Percentiles rank a stretch among this genome's conserved stretches.
phyloP scores from a whole-genome alignment of 2,888 invertebrate species.

The Drosophila ustulata region DNA sequence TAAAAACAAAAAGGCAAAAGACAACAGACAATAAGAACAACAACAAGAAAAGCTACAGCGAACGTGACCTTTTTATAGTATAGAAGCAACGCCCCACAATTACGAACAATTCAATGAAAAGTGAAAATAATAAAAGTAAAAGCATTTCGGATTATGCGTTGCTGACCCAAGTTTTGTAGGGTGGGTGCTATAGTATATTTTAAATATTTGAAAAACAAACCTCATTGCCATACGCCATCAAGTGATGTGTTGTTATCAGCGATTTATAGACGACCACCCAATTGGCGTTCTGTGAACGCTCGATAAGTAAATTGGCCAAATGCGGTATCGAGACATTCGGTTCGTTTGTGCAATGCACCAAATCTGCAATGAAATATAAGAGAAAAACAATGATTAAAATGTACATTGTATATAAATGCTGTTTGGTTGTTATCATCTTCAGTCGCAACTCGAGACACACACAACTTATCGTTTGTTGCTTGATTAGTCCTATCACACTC shows the following conservation, averaged over 20 bases:
- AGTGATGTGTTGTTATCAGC: slow-evolving; percentile 98
- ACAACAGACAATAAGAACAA: slow-evolving; percentile 12
- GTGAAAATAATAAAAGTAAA: slow-evolving; percentile 45
- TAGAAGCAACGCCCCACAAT: slow-evolving; percentile 39
- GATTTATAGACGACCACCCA: slow-evolving; percentile 99
- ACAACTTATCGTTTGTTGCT: slow-evolving; percentile 22
- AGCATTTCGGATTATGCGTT: slow-evolving; percentile 12
- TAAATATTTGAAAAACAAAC: slow-evolving; percentile 86
- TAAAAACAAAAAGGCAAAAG: slow-evolving; percentile 15
- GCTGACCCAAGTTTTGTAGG: not conserved
- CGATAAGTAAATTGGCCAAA: slow-evolving; percentile 98
- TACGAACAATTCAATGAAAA: slow-evolving; percentile 30
- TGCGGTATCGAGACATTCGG: slow-evolving; percentile 99
- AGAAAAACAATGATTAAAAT: slow-evolving; percentile 6
- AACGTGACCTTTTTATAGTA: slow-evolving; percentile 41
- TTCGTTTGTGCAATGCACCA: slow-evolving; percentile 99
- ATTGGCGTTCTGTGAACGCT: slow-evolving; percentile 98
- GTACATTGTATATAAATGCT: not conserved
- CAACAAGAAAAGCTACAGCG: slow-evolving; percentile 11
- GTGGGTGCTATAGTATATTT: not conserved
- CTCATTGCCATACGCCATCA: slow-evolving; percentile 99
- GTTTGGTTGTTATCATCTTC: slow-evolving; percentile 5
- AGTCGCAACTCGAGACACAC: slow-evolving; percentile 6
- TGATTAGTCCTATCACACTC: slow-evolving; percentile 25
- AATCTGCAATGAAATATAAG: slow-evolving; percentile 90